Base-by-base conservation (phyloP, 2,888 invertebrate species). In the Esperia sulphurella region DNA sequence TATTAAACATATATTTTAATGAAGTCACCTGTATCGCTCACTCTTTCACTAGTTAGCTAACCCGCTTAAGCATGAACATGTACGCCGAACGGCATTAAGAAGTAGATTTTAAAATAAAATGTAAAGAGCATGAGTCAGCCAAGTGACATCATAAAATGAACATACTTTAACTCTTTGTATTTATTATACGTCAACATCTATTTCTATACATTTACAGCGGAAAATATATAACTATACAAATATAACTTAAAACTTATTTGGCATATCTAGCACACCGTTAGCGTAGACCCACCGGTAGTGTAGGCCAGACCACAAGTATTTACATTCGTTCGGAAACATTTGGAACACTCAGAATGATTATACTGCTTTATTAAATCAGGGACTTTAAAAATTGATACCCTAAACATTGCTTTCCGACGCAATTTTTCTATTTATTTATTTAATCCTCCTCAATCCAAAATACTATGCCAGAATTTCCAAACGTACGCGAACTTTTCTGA, bases 181-280 rank as follows among this genome's bases (percentile, higher is more conserved):
- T 10, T 9, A 31, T 31, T 9, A 41, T 44, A 44, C 40, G 44
- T 35, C 35, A 35, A 35, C n/a, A 35, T 35, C 35, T 35, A 35
- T 35, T n/a, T 33, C 42, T 57, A 59, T 49, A 63, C 54, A 61
- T 59, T 57, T 61, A 63, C 55, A 61, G 55, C 51, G 50, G 49
- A 45, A 41, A 49, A 55, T 51, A 59, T 58, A 65, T 55, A 63
- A 52, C 63, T 69, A 69, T 62, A 67, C 59, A 66, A 58, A 21
- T 66, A 71, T 59, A 63, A 67, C 58, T 53, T 54, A 58, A 53
- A 64, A 71, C 56, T 68, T 67, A 75, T 81, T 83, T 83, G 81
- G 82, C 79, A 79, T 79, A 75, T 71, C 81, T 83, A 83, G 82
- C 82, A 81, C 79, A 79, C 75, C 71, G 65, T 70, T 71, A 49